Percentiles rank a stretch among this genome's conserved stretches.
These are phyloP conservation scores for Drosophila kurseongensis DNA, from an alignment of 1,140 invertebrate species.

Conservation along the genomic window DNA sequence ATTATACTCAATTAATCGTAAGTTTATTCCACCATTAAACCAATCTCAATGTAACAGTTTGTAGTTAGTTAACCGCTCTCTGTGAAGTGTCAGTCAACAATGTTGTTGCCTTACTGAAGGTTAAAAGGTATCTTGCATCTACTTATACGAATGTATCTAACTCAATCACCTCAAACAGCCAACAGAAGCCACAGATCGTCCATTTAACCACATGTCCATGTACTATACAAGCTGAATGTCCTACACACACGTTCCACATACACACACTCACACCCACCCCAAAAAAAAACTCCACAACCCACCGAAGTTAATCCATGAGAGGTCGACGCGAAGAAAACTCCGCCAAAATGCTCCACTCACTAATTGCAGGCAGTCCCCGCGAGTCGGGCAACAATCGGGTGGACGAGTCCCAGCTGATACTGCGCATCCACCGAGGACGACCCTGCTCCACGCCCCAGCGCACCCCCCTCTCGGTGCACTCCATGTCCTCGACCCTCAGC, in stretches of 20 bases:
- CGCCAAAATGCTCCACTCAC: slow-evolving; percentile 57
- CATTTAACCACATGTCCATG: slow-evolving; percentile 62
- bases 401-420: slow-evolving; percentile 94
- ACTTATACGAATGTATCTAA: slow-evolving; percentile 42
- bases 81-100: slow-evolving; percentile 34
- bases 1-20: slow-evolving; percentile 36
- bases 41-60: slow-evolving; percentile 64
- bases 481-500: slow-evolving; percentile 80
- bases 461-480: slow-evolving; percentile 78
- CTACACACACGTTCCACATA: slow-evolving; percentile 34
- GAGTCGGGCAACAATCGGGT: slow-evolving; percentile 87
- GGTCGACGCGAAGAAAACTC: slow-evolving; percentile 29
- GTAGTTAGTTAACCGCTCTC: slow-evolving; percentile 67
- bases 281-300: slow-evolving; percentile 23
- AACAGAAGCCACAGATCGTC: slow-evolving; percentile 35
- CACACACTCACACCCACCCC: background rate
- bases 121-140: slow-evolving; percentile 36
- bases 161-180: slow-evolving; percentile 29
- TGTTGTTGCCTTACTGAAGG: slow-evolving; percentile 11
- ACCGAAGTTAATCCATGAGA: slow-evolving; percentile 21
- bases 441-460: slow-evolving; percentile 75
- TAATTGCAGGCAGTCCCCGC: slow-evolving; percentile 79
- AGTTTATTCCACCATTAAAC: slow-evolving; percentile 51
- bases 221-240: slow-evolving; percentile 68
- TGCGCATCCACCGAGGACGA: slow-evolving; percentile 94